Conservation (phyloP, 2,888 invertebrate genomes). For the Timema cristinae region DNA sequence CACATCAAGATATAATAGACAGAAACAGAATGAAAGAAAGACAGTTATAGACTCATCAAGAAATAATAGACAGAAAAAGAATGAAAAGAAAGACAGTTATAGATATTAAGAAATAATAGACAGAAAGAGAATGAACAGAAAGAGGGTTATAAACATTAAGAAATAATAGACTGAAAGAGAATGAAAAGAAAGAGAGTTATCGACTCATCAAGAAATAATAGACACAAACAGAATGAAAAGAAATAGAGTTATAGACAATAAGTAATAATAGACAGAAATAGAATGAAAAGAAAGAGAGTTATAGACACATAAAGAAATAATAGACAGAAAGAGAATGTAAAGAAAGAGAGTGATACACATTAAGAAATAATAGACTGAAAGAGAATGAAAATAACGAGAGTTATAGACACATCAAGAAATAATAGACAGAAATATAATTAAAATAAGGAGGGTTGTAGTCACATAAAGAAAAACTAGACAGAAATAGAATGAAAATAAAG, state of each 20-base stretch:
- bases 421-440: neutral
- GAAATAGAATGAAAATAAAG: neutral
- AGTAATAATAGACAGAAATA: neutral
- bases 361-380: neutral
- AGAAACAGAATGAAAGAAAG: neutral
- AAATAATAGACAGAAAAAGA: too few species aligned
- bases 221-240: neutral
- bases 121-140: too few species aligned
- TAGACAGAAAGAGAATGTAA: neutral
- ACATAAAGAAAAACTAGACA: slow-evolving; percentile 8
- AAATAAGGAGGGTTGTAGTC: neutral
- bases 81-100: too few species aligned
- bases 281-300: neutral
- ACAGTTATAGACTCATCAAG: too few species aligned
- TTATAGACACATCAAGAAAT: neutral
- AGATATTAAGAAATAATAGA: too few species aligned
- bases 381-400: neutral
- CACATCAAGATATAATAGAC: slow-evolving; percentile 8
- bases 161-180: neutral
- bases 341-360: neutral
- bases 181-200: neutral
- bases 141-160: neutral
- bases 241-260: neutral
- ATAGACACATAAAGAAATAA: neutral
- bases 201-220: slow-evolving; percentile 1